phyloP scores from a whole-genome alignment of 1,140 invertebrate genomes.

The Bombus polaris region DNA sequence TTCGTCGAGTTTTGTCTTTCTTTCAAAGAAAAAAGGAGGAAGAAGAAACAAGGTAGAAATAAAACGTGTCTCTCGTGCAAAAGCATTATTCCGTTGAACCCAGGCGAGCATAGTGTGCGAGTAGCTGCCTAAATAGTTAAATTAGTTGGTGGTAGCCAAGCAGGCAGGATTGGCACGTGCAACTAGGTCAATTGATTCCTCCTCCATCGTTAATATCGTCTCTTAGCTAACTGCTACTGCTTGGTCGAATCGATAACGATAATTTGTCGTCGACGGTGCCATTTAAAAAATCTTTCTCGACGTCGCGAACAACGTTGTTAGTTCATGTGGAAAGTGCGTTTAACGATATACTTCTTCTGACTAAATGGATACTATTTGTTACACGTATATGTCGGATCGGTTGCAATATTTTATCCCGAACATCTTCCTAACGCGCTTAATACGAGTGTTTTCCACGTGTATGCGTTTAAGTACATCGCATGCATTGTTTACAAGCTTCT shows the following conservation, averaged over 20 bases:
- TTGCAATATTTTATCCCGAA: neutral
- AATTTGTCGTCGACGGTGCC: neutral
- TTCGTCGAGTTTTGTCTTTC: neutral
- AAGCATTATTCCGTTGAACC: conserved; percentile 43
- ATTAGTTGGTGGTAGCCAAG: conserved; percentile 69
- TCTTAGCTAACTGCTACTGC: conserved; percentile 40
- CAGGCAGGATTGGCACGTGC: conserved; percentile 60
- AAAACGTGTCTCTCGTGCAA: conserved; percentile 36
- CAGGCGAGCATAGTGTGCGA: conserved; percentile 20
- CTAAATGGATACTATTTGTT: neutral
- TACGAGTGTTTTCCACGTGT: neutral
- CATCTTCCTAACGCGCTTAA: neutral
- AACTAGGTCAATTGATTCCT: conserved; percentile 77
- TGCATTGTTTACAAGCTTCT: conserved; percentile 1
- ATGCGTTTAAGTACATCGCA: neutral
- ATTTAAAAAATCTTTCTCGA: neutral
- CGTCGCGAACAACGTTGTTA: neutral
- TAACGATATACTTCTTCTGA: neutral
- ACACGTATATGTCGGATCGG: neutral
- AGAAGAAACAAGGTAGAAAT: conserved; percentile 11
- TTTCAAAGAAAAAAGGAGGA: neutral
- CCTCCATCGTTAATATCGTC: conserved; percentile 54
- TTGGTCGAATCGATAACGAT: conserved; percentile 27
- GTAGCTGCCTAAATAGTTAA: conserved; percentile 75
- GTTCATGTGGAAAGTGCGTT: neutral